A percentile compares a stretch with the other conserved stretches of the same genome.
Evolutionary conservation across 2,113 vertebrate species (phyloP).

Genomic region (Mobula hypostoma): DNA sequence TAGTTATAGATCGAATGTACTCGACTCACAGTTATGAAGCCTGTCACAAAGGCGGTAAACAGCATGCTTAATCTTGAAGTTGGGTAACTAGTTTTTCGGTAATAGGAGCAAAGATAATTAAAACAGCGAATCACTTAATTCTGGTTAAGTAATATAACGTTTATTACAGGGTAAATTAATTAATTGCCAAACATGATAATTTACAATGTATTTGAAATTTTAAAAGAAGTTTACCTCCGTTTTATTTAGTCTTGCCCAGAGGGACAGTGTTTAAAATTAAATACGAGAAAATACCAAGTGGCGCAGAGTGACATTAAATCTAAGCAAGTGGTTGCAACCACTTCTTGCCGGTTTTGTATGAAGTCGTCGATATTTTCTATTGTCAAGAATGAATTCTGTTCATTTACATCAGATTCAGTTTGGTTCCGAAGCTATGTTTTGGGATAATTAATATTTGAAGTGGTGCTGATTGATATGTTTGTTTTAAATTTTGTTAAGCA

Average conservation of each 20-base stretch:
- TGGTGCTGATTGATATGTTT: neutral
- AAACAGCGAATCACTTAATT: neutral
- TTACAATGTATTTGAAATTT: neutral
- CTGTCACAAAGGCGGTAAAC: neutral
- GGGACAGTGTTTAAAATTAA: neutral
- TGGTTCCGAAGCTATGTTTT: neutral
- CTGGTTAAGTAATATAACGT: neutral
- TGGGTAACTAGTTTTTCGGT: neutral
- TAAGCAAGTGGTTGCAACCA: neutral
- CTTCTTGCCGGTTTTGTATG: neutral
- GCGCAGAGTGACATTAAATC: neutral
- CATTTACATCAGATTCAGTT: neutral
- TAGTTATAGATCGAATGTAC: neutral
- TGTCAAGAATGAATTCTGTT: neutral
- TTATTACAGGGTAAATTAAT: neutral
- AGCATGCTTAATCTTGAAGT: neutral
- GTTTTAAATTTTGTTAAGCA: neutral
- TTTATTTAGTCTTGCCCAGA: neutral
- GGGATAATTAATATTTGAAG: neutral
- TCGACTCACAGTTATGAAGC: neutral
- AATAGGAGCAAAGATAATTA: neutral
- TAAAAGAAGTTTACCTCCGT: neutral
- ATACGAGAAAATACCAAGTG: neutral
- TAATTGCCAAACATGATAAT: neutral
- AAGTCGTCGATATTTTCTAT: neutral